These are phyloP conservation scores for Melipona beecheii DNA, from an alignment of 2,888 invertebrate genomes.

Conservation along the genomic window DNA sequence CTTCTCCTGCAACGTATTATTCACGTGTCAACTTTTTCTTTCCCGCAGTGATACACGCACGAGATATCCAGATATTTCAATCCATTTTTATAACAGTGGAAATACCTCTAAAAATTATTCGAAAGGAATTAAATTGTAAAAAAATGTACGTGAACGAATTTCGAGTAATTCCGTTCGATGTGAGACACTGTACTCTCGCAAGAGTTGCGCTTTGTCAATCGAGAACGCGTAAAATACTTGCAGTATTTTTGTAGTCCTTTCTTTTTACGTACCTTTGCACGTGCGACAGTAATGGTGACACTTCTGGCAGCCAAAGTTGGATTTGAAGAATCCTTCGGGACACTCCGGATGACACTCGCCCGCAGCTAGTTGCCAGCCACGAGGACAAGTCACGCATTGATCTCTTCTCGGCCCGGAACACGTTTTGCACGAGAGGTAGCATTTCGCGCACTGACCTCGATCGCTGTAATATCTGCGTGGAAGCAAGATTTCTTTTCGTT, in stretches of 20 bases:
- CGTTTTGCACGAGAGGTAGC: conserved; percentile 93
- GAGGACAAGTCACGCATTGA: conserved; percentile 93
- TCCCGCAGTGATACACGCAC: not conserved
- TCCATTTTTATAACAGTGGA: not conserved
- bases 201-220: not conserved
- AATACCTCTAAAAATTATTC: too few relatives aligned
- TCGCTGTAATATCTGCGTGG: conserved; percentile 92
- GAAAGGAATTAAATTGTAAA: too few relatives aligned
- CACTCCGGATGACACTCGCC: conserved; percentile 94
- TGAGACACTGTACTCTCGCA: not conserved
- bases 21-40: not conserved
- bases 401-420: conserved; percentile 93
- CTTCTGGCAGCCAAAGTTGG: conserved; percentile 92
- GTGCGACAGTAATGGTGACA: conserved; percentile 95
- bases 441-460: conserved; percentile 92
- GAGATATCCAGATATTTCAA: not conserved
- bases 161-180: too few relatives aligned
- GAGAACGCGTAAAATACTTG: not conserved
- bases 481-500: conserved; percentile 1
- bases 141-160: too few relatives aligned
- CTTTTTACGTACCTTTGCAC: conserved; percentile 88
- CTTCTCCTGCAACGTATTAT: conserved; percentile 85
- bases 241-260: not conserved
- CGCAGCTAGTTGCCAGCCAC: conserved; percentile 92
- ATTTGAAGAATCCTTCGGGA: conserved; percentile 94